Base-by-base conservation (phyloP, 1,140 invertebrate genomes). In the Papilio machaon region DNA sequence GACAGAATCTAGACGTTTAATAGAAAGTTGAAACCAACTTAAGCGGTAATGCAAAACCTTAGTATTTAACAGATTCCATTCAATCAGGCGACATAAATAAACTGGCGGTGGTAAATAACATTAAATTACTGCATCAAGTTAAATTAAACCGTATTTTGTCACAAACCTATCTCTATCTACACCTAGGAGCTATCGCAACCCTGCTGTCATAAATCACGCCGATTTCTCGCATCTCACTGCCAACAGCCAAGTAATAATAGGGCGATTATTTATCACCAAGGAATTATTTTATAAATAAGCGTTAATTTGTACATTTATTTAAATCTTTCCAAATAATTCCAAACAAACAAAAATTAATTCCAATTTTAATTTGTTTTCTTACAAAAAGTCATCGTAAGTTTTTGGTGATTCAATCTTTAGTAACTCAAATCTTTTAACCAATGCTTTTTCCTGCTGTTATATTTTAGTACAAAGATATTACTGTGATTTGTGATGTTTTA, bases 91-190 rank as follows among this genome's bases (percentile, higher is more conserved):
- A 73, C 70, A 58, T 80, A 80, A 73, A 80, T 80, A 80, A 79
- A 73, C 23, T 52, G 19, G 82, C 74, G 47, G 35, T n/a, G 60
- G 82, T 80, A 82, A 80, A 80, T 80, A 54, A 49, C 54, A 73
- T 60, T 82, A 70, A 80, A 78, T 80, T 74, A 82, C 81, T 79
- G 73, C 77, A 60, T 79, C 58, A 79, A 60, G 9, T 19, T 67
- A 79, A 79, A 79, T 79, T 82, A 82, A 82, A 82, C 46, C 54
- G 64, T 79, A 82, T 80, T 78, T 67, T 82, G 82, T 82, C 82
- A 82, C 70, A 79, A 52, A 67, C 54, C n/a, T 80, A 78, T 73
- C 74, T 30, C 58, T 76, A 73, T 78, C 70, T 80, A 82, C 54
- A 70, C 73, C 64, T 76, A 80, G 79, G 64, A 73, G 73, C 30